Base-by-base conservation (phyloP, 2,797 vertebrate species). In the Chaenodraco wilsoni region DNA sequence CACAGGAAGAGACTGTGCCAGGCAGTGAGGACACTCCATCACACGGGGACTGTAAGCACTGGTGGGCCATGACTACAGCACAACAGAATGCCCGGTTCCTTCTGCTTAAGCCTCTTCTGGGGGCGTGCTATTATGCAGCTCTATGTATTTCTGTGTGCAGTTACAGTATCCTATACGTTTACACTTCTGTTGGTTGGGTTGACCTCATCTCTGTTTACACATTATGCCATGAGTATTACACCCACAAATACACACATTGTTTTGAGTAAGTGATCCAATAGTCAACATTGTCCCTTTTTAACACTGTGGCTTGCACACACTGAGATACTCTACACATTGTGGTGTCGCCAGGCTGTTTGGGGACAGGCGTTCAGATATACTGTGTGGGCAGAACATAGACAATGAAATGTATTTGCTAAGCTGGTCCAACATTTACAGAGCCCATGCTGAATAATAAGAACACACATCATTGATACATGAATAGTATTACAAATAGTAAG, bases 1-100 rank as follows among this genome's bases (percentile, higher is more conserved):
- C 83, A 91, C 89, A 87, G 86, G 88, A 91, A 87, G 85, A 85
- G 45, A 44, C 69, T 72, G 76, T 88, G 88, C 86, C 85, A 85
- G 86, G 73, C 58, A 66, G 71, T 43, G 79, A 84, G 65, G 72
- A 65, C 48, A 49, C 67, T 69, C 55, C 37, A 69, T 72, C 65
- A 74, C 52, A 79, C 78, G 74, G 69, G 69, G 67, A 72, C 40
- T 3, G 51, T 78, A 73, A 85, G 87, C 9, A 44, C 81, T 76
- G 48, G 31, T 83, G 68, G 83, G 69, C 58, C 65, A 50, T 69
- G 67, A 73, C 56, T 58, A 78, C 55, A 70, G 73, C 75, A 48
- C 55, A 74, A 58, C 78, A 52, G 13, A 76, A 13, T 33, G 69
- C 74, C 58, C 40, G 66, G 15, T 52, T 77, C 50, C 41, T 45